phyloP scores from a whole-genome alignment of 2,888 invertebrate genomes.

The Euzetes globulus region DNA sequence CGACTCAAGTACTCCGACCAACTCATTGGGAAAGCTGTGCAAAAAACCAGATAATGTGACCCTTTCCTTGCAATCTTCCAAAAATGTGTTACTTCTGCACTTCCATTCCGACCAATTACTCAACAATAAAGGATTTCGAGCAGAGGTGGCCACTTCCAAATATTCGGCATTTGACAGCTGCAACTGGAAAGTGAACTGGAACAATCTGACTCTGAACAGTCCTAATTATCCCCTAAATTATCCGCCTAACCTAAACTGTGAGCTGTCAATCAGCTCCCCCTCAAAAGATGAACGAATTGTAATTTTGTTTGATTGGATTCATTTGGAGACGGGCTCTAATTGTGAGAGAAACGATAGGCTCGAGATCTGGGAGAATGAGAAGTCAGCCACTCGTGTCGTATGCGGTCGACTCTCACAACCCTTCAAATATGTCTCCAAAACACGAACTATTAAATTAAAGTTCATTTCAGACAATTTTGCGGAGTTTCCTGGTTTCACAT shows the following conservation, averaged over 20 bases:
- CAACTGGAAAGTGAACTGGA: conserved; percentile 39
- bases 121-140: conserved; percentile 40
- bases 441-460: conserved; percentile 11
- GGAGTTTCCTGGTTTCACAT: conserved; percentile 22
- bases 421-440: conserved; percentile 33
- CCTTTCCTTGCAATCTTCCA: conserved; percentile 35
- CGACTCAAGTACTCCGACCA: conserved; percentile 38
- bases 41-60: conserved; percentile 12
- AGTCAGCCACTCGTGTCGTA: conserved; percentile 18
- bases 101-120: conserved; percentile 42
- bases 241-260: conserved; percentile 40
- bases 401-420: conserved; percentile 31
- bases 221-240: conserved; percentile 42
- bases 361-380: conserved; percentile 37
- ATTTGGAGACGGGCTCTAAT: conserved; percentile 40
- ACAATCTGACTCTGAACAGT: conserved; percentile 41
- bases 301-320: conserved; percentile 40
- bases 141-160: conserved; percentile 34
- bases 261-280: conserved; percentile 39
- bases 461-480: conserved; percentile 33
- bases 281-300: conserved; percentile 36
- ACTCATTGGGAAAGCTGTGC: conserved; percentile 37
- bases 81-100: conserved; percentile 39
- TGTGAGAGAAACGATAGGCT: conserved; percentile 34
- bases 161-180: conserved; percentile 33